Conservation (phyloP, 2,888 invertebrate genomes). For the Macrosiphum euphorbiae region DNA sequence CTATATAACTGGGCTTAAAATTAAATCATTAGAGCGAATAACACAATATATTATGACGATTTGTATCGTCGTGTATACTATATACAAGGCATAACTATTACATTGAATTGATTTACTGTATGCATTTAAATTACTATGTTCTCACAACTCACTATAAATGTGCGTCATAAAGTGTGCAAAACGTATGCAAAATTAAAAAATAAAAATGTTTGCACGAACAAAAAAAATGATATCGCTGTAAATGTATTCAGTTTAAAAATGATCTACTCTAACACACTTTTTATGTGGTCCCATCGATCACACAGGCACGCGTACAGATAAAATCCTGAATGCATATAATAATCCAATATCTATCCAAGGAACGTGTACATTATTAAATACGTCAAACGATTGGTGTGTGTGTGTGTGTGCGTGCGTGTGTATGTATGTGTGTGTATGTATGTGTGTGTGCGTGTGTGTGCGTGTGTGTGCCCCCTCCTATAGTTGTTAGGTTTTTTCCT, state of each 20-base stretch:
- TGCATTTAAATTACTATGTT: background rate
- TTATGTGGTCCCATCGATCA: conserved; percentile 51
- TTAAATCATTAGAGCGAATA: background rate
- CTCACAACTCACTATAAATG: background rate
- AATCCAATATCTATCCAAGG: conserved; percentile 52
- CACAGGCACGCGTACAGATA: conserved; percentile 49
- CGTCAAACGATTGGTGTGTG: conserved; percentile 57
- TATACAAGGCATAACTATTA: background rate
- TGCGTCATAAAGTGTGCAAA: background rate
- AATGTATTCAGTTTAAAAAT: conserved; percentile 52
- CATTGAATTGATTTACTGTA: background rate
- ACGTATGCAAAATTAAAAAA: conserved; percentile 23
- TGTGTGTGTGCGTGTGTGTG: too few species aligned
- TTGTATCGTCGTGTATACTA: background rate
- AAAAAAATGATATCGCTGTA: conserved; percentile 36
- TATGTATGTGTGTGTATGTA: too few species aligned
- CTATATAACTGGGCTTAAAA: background rate
- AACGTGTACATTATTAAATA: conserved; percentile 48
- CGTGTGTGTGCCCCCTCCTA: conserved; percentile 49
- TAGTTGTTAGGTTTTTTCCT: conserved; percentile 29
- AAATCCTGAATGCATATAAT: conserved; percentile 37
- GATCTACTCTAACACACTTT: background rate
- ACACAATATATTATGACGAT: background rate
- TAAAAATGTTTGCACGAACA: background rate
- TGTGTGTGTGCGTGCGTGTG: conserved; percentile 44